A percentile compares a stretch with the other conserved stretches of the same genome.
phyloP scores from a whole-genome alignment of 2,113 vertebrate species.

The Mesembrinibis cayennensis region DNA sequence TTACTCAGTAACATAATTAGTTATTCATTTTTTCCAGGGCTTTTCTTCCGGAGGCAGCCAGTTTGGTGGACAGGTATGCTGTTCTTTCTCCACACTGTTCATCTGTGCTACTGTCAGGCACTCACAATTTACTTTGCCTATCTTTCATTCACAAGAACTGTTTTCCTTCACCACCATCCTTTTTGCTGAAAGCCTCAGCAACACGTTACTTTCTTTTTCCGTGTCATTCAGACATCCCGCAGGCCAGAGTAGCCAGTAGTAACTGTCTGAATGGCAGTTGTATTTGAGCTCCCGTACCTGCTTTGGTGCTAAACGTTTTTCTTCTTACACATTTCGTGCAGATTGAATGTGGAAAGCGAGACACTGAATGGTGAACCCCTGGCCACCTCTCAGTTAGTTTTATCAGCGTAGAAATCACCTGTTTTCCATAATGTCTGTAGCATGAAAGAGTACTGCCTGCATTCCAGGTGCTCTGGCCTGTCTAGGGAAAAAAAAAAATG shows the following conservation, averaged over 20 bases:
- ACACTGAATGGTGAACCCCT: background rate
- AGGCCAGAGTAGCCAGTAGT: background rate
- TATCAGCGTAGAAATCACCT: background rate
- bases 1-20: background rate
- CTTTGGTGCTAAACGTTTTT: background rate
- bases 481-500: background rate
- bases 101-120: background rate
- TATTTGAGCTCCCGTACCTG: background rate
- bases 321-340: too few relatives aligned
- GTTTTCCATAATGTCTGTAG: background rate
- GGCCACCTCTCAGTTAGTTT: background rate
- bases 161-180: background rate
- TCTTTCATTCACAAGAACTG: background rate
- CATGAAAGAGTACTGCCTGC: background rate
- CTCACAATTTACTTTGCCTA: background rate
- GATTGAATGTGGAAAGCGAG: too few relatives aligned
- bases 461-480: background rate
- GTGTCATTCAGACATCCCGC: background rate
- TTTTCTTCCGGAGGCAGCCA: conserved; percentile 32
- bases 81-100: background rate
- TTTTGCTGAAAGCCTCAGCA: background rate
- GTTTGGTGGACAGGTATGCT: conserved; percentile 34
- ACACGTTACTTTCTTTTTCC: background rate
- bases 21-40: background rate
- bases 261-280: background rate